Evolutionary conservation across 2,888 invertebrate species (phyloP), one percentile per base, ranked within the genome.

Genomic region (Drosophila greeni): DNA sequence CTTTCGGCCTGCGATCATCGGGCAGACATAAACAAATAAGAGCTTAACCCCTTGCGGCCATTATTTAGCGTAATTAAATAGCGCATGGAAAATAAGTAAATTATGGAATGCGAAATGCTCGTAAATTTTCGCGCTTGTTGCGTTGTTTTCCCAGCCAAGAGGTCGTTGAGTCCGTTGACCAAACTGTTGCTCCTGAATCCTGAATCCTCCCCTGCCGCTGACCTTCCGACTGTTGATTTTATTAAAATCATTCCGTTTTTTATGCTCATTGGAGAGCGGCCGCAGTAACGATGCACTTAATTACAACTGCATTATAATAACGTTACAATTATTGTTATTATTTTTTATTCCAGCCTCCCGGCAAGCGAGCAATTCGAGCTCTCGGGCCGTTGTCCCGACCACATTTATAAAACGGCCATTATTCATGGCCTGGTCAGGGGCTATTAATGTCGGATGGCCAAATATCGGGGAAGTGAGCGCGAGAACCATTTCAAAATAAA

Each of bases 251-350:
- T 62, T 60, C 31, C 52, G 33, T 43, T 62, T 73, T 72, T 67
- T 53, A 58, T 69, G 66, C 65, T 51, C 72, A 67, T 66, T 64
- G 65, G 48, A 14, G 52, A 64, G 14, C 29, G 23, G 49, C 29
- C 18, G 23, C 40, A 40, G 39, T 24, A 68, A 56, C 52, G 53
- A 60, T 45, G 69, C 66, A 79, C 73, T 82, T 82, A 82, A 79
- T 79, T 82, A 79, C 74, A 66, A 72, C 80, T 82, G 76, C 79
- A 79, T 79, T 75, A 75, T 75, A 70, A 76, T 72, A 74, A 69
- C 70, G 64, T 70, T 67, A 70, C 79, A 79, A 82, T 76, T 66
- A 75, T 73, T 79, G 79, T 82, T 79, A 75, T 82, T 62, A 60
- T 70, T 72, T 72, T 78, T 73, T 78, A 71, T 71, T 68, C 70